phyloP scores from a whole-genome alignment of 2,113 vertebrate genomes.

The Capreolus pygargus region DNA sequence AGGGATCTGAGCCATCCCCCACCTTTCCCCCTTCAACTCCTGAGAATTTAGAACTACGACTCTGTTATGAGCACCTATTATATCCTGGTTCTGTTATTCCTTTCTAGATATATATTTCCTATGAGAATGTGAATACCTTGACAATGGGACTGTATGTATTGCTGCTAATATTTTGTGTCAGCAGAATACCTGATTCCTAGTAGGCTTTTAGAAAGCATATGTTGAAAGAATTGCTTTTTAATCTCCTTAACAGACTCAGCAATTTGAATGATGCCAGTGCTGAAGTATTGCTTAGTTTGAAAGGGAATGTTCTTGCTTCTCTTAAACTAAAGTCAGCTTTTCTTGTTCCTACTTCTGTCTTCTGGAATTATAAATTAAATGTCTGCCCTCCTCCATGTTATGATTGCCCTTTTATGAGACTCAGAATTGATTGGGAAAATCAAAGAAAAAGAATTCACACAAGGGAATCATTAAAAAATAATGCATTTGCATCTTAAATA shows the following conservation, averaged over 20 bases:
- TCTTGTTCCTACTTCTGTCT: background rate
- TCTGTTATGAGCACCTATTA: background rate
- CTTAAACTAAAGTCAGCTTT: background rate
- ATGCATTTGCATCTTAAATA: background rate
- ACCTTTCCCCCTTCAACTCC: no score
- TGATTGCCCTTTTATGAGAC: conserved; percentile 5
- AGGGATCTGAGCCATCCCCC: background rate
- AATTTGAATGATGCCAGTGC: background rate
- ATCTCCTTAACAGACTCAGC: background rate
- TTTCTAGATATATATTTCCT: background rate
- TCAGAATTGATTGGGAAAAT: background rate
- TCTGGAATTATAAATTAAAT: background rate
- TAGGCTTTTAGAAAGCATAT: background rate
- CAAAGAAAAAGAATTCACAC: conserved; percentile 16
- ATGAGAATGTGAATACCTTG: background rate
- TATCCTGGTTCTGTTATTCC: background rate
- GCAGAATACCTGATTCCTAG: background rate
- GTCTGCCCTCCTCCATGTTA: background rate
- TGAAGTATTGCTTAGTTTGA: background rate
- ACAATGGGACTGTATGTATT: background rate
- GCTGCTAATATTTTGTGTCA: background rate
- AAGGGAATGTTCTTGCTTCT: background rate
- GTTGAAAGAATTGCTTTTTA: background rate
- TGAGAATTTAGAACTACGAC: background rate
- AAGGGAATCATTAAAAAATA: background rate